Evolutionary conservation across 2,888 invertebrate species (phyloP).

Genomic region (Troilus luridus): DNA sequence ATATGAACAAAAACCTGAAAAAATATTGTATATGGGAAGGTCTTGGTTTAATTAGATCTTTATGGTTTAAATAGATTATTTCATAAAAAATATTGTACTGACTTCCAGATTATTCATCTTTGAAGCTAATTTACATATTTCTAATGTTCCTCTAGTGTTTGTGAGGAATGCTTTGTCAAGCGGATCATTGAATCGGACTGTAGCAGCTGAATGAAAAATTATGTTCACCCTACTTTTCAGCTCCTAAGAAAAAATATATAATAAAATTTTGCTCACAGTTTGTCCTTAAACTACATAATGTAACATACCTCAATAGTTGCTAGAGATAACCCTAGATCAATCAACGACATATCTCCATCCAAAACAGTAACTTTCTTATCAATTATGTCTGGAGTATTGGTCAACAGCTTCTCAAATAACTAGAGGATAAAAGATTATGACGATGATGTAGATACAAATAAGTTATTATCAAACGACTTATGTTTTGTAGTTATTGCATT

Average conservation of each 20-base stretch:
- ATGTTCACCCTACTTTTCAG: conserved; percentile 51
- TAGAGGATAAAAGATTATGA: conserved; percentile 30
- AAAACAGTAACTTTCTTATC: conserved; percentile 64
- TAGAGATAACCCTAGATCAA: conserved; percentile 63
- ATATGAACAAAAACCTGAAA: conserved; percentile 60
- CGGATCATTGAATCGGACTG: too few relatives aligned
- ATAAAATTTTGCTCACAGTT: conserved; percentile 61
- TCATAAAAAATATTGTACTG: background rate
- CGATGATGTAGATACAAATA: too few relatives aligned
- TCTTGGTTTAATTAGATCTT: too few relatives aligned
- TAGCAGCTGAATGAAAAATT: too few relatives aligned
- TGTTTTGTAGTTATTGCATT: too few relatives aligned
- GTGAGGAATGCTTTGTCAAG: too few relatives aligned
- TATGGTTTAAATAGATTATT: too few relatives aligned
- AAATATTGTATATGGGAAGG: background rate
- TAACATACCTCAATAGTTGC: conserved; percentile 61
- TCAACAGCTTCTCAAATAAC: conserved; percentile 64
- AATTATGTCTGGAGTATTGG: conserved; percentile 57
- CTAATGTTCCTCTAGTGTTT: too few relatives aligned
- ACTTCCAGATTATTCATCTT: conserved; percentile 65
- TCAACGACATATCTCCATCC: conserved; percentile 62
- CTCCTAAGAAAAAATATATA: conserved; percentile 64
- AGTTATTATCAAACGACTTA: too few relatives aligned
- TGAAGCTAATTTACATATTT: conserved; percentile 63
- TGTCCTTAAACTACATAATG: too few relatives aligned